Conservation (phyloP, 2,888 invertebrate species). For the Diadegma fenestrale region DNA sequence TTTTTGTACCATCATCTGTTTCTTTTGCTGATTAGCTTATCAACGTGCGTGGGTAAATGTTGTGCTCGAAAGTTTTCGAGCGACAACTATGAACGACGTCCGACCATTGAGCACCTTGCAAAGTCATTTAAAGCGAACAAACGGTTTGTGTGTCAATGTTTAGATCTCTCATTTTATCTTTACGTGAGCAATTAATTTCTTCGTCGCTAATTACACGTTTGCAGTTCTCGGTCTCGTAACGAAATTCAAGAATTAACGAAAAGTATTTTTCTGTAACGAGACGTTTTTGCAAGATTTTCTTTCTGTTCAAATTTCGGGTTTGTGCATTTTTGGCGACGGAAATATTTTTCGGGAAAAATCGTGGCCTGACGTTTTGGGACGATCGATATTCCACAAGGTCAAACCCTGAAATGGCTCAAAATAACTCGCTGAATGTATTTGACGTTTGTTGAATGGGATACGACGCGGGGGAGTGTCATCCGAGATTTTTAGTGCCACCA, state of each 20-base stretch:
- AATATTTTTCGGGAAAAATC: not conserved
- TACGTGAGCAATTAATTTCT: constrained; percentile 18
- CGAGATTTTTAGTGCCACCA: constrained; percentile 3
- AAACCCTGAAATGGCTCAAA: not conserved
- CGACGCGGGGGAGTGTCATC: constrained; percentile 12
- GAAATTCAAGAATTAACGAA: constrained; percentile 14
- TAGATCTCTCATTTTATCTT: constrained; percentile 3
- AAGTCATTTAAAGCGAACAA: not conserved
- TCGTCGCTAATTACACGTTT: constrained; percentile 9
- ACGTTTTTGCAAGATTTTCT: not conserved
- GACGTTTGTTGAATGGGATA: not conserved
- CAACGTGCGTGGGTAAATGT: constrained; percentile 35
- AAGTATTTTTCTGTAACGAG: not conserved
- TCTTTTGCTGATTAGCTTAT: constrained; percentile 40
- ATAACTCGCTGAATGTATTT: not conserved
- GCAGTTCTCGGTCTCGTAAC: constrained; percentile 7
- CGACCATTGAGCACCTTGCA: not conserved
- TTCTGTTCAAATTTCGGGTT: not conserved
- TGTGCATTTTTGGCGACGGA: not conserved
- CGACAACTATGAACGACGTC: not conserved
- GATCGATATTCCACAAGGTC: not conserved
- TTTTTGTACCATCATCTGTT: not conserved
- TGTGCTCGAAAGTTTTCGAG: not conserved
- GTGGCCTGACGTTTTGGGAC: not conserved
- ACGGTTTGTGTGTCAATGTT: not conserved